Base-by-base conservation (phyloP, 2,113 vertebrate species). In the Chionomys nivalis region DNA sequence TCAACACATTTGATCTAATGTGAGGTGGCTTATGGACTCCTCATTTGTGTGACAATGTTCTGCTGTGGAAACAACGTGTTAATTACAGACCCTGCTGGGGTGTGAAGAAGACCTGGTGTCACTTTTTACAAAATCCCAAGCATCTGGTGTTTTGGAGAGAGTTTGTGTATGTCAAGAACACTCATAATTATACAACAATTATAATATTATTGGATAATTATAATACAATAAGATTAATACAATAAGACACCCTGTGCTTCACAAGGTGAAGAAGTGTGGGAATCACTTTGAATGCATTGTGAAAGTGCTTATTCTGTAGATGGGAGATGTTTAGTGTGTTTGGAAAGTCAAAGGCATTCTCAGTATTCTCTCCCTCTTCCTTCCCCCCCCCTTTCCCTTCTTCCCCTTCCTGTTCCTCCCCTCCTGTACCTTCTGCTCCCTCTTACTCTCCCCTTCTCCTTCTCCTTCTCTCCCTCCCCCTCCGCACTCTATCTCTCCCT, bases 31-130 rank as follows among this genome's bases (percentile, higher is more conserved):
- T 19, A 76, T 2, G 58, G 63, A 68, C 63, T 72, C 91, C 77
- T 81, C 81, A 90, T 89, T 90, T 66, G 5, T 86, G n/a, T 76
- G 68, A 73, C 42, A 91, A 9, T 65, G 55, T 78, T 93, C 93
- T 93, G 49, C 58, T 87, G 76, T 66, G 86, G 88, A 93, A 96
- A 92, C 31, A 81, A 88, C 17, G 72, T 94, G 77, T 75, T 83
- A 49, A 88, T 95, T 85, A 97, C 28, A 90, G 76, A 78, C 14
- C 55, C 49, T 72, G 72, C n/a, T 86, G 75, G 11, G 11, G 28
- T 94, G 65, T 76, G 77, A 90, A 24, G 63, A 77, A 86, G 93
- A 52, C 31, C 33, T 39, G 39, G 52, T 36, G 16, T 63, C 93
- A 66, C 61, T 65, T 94, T 92, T 72, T 28, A 55, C 33, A 90